These are phyloP conservation scores for Stegostoma tigrinum DNA, from an alignment of 2,113 vertebrate genomes.

Conservation along the genomic window DNA sequence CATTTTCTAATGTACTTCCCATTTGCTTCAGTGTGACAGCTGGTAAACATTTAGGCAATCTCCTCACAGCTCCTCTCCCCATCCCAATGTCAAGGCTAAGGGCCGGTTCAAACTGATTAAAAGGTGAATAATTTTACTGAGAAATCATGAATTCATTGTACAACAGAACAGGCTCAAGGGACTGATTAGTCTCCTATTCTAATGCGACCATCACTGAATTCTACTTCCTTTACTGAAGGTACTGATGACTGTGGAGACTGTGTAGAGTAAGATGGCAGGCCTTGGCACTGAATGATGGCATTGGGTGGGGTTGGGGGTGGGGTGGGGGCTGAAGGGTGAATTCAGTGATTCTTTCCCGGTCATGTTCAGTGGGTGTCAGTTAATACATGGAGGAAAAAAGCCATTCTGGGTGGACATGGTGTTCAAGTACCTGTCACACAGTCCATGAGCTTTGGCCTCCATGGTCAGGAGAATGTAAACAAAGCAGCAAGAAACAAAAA, in stretches of 20 bases:
- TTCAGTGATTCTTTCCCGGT: no score
- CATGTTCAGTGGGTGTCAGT: no score
- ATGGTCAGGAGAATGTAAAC: background rate
- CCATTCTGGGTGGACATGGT: background rate
- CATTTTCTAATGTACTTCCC: background rate
- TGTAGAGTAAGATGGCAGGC: background rate
- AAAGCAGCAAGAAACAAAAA: background rate
- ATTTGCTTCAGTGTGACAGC: background rate
- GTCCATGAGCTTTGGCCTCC: background rate
- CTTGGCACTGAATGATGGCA: background rate
- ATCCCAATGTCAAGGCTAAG: background rate
- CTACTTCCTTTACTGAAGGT: background rate
- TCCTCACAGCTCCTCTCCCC: background rate
- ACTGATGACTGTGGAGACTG: background rate
- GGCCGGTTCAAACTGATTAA: background rate
- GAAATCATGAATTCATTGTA: background rate
- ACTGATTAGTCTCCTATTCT: background rate
- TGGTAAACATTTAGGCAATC: background rate
- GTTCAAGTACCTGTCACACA: background rate
- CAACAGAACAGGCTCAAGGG: background rate
- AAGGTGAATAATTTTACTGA: background rate
- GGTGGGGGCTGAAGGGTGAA: no score
- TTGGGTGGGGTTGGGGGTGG: no score
- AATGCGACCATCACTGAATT: background rate
- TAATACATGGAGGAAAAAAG: no score